Percentiles rank a stretch among this genome's conserved stretches.
Evolutionary conservation across 2,888 invertebrate genomes (phyloP).

Genomic region (Rhagophthalmus giganteus): DNA sequence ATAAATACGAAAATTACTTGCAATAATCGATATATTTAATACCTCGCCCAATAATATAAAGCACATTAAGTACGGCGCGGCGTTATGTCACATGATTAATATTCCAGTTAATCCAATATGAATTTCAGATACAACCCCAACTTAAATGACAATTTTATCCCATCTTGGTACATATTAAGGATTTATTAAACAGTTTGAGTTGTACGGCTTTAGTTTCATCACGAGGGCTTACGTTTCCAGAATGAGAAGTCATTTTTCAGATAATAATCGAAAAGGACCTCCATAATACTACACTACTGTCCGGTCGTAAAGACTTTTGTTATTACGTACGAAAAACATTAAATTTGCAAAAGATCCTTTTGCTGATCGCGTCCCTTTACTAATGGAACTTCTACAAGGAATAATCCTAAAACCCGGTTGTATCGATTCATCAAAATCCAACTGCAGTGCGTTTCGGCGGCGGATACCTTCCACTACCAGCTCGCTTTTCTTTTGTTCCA

Average conservation of each 20-base stretch:
- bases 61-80: too few relatives aligned
- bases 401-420: slow-evolving; percentile 2
- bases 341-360: slow-evolving; percentile 16
- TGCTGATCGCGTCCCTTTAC: slow-evolving; percentile 8
- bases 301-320: slow-evolving; percentile 13
- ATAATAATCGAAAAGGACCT: slow-evolving; percentile 9
- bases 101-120: too few relatives aligned
- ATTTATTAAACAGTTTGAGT: too few relatives aligned
- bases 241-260: not conserved
- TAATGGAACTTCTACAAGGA: slow-evolving; percentile 11
- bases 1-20: too few relatives aligned
- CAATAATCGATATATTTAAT: too few relatives aligned
- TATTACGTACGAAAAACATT: slow-evolving; percentile 10
- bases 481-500: not conserved
- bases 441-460: not conserved
- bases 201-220: too few relatives aligned
- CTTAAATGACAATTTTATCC: too few relatives aligned
- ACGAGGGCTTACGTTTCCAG: too few relatives aligned
- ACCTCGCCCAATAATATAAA: too few relatives aligned
- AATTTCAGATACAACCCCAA: too few relatives aligned
- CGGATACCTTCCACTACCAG: not conserved
- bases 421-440: slow-evolving; percentile 10
- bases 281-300: slow-evolving; percentile 9
- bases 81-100: too few relatives aligned
- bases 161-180: too few relatives aligned